A percentile compares a stretch with the other conserved stretches of the same genome.
Conservation (phyloP, 2,797 vertebrate species). For the Darevskia mixta region DNA sequence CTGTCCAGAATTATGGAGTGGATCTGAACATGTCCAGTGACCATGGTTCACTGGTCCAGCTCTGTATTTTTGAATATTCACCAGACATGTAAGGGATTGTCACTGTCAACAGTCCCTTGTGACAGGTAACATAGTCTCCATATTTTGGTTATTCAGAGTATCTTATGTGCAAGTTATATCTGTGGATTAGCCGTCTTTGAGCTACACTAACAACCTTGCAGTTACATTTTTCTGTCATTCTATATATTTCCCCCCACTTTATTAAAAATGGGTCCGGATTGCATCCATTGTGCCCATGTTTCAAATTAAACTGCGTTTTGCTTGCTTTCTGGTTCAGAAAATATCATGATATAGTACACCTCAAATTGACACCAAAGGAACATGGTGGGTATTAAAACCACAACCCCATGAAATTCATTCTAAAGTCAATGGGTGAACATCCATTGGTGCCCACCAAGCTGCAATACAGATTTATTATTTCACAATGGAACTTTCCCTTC, state of each 20-base stretch:
- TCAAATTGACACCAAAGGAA: background rate
- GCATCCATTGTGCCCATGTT: background rate
- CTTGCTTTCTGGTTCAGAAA: background rate
- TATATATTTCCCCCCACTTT: background rate
- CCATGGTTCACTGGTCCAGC: background rate
- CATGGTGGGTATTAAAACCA: background rate
- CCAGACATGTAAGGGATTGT: background rate
- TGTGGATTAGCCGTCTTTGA: background rate
- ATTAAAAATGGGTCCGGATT: background rate
- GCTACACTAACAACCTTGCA: background rate
- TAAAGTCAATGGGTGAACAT: background rate
- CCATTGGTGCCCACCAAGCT: too few species aligned
- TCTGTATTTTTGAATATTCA: background rate
- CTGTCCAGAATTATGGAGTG: conserved; percentile 2
- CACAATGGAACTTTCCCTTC: too few species aligned
- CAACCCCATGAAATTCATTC: background rate
- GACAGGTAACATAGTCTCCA: background rate
- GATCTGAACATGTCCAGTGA: background rate
- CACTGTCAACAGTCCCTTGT: background rate
- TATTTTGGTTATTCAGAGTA: background rate
- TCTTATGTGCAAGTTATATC: background rate
- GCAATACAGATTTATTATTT: too few species aligned
- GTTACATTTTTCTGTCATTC: background rate
- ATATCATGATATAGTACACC: background rate
- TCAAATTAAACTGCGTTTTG: background rate